Base-by-base conservation (phyloP, 1,140 invertebrate species). In the Vanessa atalanta region DNA sequence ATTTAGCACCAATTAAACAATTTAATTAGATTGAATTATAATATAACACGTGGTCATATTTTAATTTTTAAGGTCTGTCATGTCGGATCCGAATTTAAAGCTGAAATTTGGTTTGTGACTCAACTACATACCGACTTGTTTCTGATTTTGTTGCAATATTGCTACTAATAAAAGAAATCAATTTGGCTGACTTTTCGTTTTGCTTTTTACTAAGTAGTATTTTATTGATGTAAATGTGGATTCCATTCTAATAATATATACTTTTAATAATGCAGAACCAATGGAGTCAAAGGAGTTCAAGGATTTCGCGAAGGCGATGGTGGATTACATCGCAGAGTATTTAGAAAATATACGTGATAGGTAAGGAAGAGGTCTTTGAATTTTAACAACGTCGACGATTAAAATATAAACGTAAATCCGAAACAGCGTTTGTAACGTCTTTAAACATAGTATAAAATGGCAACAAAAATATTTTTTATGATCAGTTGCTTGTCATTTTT, bases 321-420 rank as follows among this genome's bases (percentile, higher is more conserved):
- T 96, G 1, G 95, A 97, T 78, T 97, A 96, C 85, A 96, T 97
- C 64, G 95, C 96, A 5, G 95, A 97, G 79, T 98, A 98, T 92
- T 90, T 97, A 89, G 96, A 97, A 88, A 97, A 97, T 79, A 97
- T 97, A 79, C 94, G 96, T 86, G 96, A 97, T 80, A 95, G 96
- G 96, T 97, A 93, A 77, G 66, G 55, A 53, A 57, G 37, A 70
- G 23, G 12, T 55, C 51, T 57, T 23, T 57, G 57, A 37, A 15
- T 37, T 37, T 37, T 15, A 61, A 61, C 31, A 61, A 37, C 14
- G 55, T 9, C 43, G 12, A 12, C 31, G 23, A 48, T n/a, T 31
- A 65, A 43, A 43, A 43, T 11, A 8, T 9, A 9, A 3, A 43
- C 37, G 3, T 9, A 43, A 1, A 5, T 9, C 37, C 9, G 9